A percentile compares a stretch with the other conserved stretches of the same genome.
phyloP scores from a whole-genome alignment of 1,140 invertebrate species.

The Lucilia sericata region DNA sequence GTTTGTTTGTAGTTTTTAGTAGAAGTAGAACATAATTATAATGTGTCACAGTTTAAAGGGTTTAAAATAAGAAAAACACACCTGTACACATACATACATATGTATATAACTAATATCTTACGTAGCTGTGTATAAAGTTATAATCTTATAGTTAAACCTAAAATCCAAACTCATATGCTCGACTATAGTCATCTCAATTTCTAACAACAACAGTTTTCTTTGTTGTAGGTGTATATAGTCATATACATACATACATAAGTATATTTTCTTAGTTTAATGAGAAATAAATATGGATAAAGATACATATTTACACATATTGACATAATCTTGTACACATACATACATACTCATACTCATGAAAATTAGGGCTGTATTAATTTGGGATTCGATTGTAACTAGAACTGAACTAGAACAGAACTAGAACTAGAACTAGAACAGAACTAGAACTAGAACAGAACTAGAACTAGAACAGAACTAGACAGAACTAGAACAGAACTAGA shows the following conservation, averaged over 20 bases:
- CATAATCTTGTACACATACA: no score
- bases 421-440: no score
- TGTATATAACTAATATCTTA: background rate
- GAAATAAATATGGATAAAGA: background rate
- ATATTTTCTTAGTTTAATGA: conserved; percentile 15
- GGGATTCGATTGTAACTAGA: no score
- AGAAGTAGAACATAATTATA: conserved; percentile 1
- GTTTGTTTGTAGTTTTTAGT: background rate
- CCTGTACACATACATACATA: background rate
- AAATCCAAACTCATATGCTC: background rate
- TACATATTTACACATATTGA: background rate
- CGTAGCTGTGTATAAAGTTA: no score
- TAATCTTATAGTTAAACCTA: no score
- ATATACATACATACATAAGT: no score
- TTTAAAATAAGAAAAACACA: background rate
- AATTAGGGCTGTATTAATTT: no score
- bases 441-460: no score
- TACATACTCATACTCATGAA: no score
- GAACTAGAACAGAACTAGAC: no score
- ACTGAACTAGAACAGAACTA: no score
- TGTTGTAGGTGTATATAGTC: background rate
- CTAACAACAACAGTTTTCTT: background rate
- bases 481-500: no score
- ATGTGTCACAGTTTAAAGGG: conserved; percentile 28
- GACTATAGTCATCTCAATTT: background rate